These are phyloP conservation scores for Yoshiicerus persimilis DNA, from an alignment of 1,140 invertebrate species.

Conservation along the genomic window DNA sequence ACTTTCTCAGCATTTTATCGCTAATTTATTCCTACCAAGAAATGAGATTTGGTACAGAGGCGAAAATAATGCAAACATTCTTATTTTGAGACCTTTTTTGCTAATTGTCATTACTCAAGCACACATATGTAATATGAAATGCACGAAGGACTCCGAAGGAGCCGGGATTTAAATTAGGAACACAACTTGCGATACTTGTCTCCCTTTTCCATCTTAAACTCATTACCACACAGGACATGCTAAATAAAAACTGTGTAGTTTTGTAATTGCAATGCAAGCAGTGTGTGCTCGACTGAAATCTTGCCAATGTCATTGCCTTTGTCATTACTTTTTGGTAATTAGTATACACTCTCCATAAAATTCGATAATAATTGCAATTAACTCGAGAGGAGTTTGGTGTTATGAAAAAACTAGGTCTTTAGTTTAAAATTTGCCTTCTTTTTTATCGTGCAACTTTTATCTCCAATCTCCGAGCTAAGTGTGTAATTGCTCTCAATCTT, in stretches of 20 bases:
- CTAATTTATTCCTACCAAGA: background rate
- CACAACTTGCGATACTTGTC: background rate
- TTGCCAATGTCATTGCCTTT: background rate
- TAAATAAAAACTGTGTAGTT: background rate
- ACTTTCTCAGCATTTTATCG: constrained; percentile 5
- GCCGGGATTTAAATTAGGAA: background rate
- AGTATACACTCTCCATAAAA: constrained; percentile 20
- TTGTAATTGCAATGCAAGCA: no score
- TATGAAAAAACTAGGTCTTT: constrained; percentile 13
- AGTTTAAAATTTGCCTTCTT: constrained; percentile 1
- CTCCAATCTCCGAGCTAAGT: background rate
- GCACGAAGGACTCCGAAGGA: background rate
- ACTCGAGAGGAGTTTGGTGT: background rate
- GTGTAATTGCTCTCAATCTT: constrained; percentile 17
- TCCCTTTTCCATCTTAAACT: background rate
- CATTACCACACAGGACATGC: background rate
- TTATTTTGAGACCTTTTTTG: background rate
- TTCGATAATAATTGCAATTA: constrained; percentile 16
- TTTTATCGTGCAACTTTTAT: background rate
- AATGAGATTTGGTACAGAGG: background rate
- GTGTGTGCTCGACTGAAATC: background rate
- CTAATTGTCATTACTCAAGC: constrained; percentile 10
- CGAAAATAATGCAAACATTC: background rate
- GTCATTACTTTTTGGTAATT: background rate
- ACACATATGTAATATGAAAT: background rate